Base-by-base conservation (phyloP, 2,888 invertebrate genomes). In the Maniola hyperantus region DNA sequence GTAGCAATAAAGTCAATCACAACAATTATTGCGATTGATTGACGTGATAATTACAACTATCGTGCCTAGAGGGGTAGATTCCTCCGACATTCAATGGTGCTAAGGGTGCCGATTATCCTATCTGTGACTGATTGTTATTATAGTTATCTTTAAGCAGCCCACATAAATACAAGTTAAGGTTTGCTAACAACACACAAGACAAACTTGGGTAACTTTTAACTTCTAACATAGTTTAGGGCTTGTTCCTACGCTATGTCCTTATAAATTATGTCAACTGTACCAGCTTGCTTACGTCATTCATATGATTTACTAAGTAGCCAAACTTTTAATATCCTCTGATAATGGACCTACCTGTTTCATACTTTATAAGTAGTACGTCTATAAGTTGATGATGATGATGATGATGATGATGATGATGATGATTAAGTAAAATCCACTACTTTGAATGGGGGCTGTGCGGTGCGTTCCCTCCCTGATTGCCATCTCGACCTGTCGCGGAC, bases 151-250 rank as follows among this genome's bases (percentile, higher is more conserved):
- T 50, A 20, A 50, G 2, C 50, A 50, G 18, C 50, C 50, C 10
- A 20, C 50, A 50, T 50, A 50, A 20, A 20, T 10, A 50, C 10
- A 20, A 50, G 18, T 20, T 50, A 50, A 50, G 10, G 50, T 50
- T 50, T 18, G 50, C 5, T 50, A 50, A 50, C 10, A 46, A 50
- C 50, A 50, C 50, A 10, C 50, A 50, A 50, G 18, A 50, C 50
- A 50, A 50, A 50, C 50, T 50, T 20, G 20, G 20, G 20, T 50
- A 50, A 50, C 50, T 50, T 20, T 20, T 50, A 20, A 26, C 50
- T 50, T 50, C 26, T 48, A 48, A 48, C 46, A 48, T 18, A 48
- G 46, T 48, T 48, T 48, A 18, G 15, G 18, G 15, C 46, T 48
- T 48, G 15, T 48, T 48, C 4, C 46, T 48, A 48, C 46, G 6